Base-by-base conservation (phyloP, 2,888 invertebrate genomes). In the Gisinianus flammeolus region DNA sequence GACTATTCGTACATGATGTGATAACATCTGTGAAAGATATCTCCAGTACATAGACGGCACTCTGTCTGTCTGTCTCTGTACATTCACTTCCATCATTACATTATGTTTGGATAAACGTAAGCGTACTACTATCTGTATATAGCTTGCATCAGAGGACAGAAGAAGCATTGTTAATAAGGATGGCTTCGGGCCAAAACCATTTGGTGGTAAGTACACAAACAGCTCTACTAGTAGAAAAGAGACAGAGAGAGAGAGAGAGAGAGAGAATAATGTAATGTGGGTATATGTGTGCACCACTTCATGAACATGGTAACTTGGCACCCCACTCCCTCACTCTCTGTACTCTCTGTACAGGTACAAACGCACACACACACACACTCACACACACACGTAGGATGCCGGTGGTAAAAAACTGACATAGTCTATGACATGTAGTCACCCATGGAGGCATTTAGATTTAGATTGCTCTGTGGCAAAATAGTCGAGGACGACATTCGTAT, bases 111-210 rank as follows among this genome's bases (percentile, higher is more conserved):
- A 67, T 58, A 58, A 58, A n/a, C 24, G 16, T 28, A 26, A 26
- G 12, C 26, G 24, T n/a, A 12, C 62, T 26, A n/a, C n/a, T n/a
- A n/a, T n/a, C n/a, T n/a, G n/a, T n/a, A n/a, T n/a, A n/a, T n/a
- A 64, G 35, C 62, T 22, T 73, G 58, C 73, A 73, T 62, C 35
- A 73, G 62, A 62, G 24, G 62, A 73, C 62, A 73, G 72, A 58
- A 28, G 73, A 62, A 73, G 58, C 22, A 31, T 72, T 58, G 62
- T 62, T 73, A 73, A 62, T 73, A 73, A 62, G 62, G 73, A 73
- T 73, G 73, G 73, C 73, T 73, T 30, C 62, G 64, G 73, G 73
- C 73, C 73, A 73, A 73, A 73, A 26, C 62, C 62, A 73, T 73
- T 73, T 73, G 33, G 62, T 73, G 73, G 73, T 62, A 35, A 62